phyloP scores from a whole-genome alignment of 53 echinoderm and acorn worm species.

The Zoroaster sp. region DNA sequence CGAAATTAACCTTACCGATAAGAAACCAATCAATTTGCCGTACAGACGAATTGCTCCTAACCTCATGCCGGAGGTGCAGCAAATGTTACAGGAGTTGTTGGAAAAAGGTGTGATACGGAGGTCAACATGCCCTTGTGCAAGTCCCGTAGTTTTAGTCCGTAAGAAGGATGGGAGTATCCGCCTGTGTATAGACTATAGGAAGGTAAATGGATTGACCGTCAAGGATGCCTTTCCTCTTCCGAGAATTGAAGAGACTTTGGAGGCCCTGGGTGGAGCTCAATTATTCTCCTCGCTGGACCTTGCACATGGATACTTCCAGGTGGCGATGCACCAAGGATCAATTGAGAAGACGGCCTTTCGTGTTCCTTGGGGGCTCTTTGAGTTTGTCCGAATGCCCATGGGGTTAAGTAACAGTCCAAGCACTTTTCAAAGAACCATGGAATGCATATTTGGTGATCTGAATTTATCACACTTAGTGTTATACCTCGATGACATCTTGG shows the following conservation, averaged over 20 bases:
- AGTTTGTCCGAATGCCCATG: conserved; percentile 56
- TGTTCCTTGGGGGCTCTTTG: conserved; percentile 69
- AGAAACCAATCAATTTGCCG: conserved; percentile 34
- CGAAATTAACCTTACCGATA: conserved; percentile 37
- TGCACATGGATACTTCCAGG: conserved; percentile 74
- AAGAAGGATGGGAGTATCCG: conserved; percentile 62
- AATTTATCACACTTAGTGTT: conserved; percentile 42
- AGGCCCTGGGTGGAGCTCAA: conserved; percentile 57
- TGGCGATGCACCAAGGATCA: conserved; percentile 55
- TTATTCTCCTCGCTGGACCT: conserved; percentile 65
- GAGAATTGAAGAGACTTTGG: conserved; percentile 58
- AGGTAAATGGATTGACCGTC: conserved; percentile 54
- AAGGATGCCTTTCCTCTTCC: conserved; percentile 68
- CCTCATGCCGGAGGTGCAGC: conserved; percentile 57
- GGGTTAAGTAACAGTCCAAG: conserved; percentile 59
- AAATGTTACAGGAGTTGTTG: conserved; percentile 61
- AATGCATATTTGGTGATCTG: conserved; percentile 61
- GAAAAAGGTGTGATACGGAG: conserved; percentile 36
- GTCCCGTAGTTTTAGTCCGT: conserved; percentile 60
- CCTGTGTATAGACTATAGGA: conserved; percentile 57
- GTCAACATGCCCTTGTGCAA: conserved; percentile 65
- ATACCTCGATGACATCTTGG: conserved; percentile 69
- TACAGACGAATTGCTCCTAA: conserved; percentile 58
- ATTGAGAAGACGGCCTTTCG: conserved; percentile 68
- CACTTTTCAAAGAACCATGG: conserved; percentile 69